phyloP scores from a whole-genome alignment of 2,113 vertebrate genomes.

The Lanius ludovicianus region DNA sequence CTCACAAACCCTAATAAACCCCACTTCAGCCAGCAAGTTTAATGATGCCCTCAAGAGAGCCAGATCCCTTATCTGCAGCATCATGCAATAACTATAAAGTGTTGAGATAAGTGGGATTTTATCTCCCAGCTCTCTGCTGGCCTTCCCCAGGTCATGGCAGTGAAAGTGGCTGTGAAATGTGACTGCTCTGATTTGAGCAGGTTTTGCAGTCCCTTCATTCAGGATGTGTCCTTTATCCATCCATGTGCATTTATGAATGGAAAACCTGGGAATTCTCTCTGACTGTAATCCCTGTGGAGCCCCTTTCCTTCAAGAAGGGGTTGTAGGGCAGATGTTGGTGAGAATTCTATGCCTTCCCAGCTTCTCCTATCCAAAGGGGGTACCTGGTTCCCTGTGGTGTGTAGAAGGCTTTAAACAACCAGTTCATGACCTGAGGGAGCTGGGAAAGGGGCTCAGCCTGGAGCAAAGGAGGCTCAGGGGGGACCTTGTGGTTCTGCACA shows the following conservation, averaged over 20 bases:
- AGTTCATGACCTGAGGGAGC: background rate
- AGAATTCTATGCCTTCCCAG: background rate
- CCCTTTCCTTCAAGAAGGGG: rapidly evolving
- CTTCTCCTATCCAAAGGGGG: background rate
- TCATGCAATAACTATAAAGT: background rate
- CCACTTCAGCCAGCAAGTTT: background rate
- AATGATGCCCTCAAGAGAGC: background rate
- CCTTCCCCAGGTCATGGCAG: background rate
- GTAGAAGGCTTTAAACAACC: background rate
- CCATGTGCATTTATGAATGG: background rate
- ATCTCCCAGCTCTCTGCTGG: background rate
- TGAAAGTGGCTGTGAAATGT: background rate
- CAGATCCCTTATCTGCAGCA: background rate
- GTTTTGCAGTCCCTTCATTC: background rate
- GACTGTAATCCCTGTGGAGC: background rate
- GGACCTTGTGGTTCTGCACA: background rate
- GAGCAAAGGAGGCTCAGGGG: background rate
- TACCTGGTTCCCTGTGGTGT: background rate
- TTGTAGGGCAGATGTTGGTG: background rate
- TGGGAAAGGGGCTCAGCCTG: background rate
- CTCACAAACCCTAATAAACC: background rate
- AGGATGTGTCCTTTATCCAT: background rate
- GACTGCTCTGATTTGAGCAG: background rate
- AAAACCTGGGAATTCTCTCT: background rate
- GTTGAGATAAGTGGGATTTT: background rate